Evolutionary conservation across 2,113 vertebrate genomes (phyloP).

Genomic region (Oreotrochilus melanogaster): DNA sequence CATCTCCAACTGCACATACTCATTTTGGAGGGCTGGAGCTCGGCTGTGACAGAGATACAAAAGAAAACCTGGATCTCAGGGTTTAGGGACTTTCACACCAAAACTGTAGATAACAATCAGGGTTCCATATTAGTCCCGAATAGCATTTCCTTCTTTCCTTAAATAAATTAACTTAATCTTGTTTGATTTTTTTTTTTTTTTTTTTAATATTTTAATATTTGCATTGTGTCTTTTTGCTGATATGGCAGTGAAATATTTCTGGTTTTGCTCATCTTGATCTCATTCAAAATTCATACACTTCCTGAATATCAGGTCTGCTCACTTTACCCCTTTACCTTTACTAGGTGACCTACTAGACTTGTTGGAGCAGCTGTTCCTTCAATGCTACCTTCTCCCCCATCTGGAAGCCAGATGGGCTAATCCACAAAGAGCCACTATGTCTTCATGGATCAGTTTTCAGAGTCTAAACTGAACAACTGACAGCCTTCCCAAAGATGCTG

Average conservation of each 20-base stretch:
- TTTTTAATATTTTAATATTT: background rate
- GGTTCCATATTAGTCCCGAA: background rate
- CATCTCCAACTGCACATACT: background rate
- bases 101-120: background rate
- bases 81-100: background rate
- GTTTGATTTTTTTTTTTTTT: background rate
- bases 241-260: background rate
- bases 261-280: background rate
- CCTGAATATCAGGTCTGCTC: background rate
- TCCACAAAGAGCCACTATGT: conserved; percentile 58
- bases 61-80: background rate
- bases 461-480: conserved; percentile 36
- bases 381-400: conserved; percentile 27
- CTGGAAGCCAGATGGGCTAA: conserved; percentile 68
- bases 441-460: conserved; percentile 52
- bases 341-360: background rate
- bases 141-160: background rate
- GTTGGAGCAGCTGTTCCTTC: conserved; percentile 35
- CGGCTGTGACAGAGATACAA: background rate
- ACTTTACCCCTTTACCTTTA: background rate
- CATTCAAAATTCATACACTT: background rate
- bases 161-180: background rate
- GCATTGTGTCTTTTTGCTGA: background rate
- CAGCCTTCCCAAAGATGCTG: conserved; percentile 35
- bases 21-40: background rate